Evolutionary conservation across 2,888 invertebrate genomes (phyloP), one percentile per base, ranked within the genome.

Genomic region (Cordilura impudica): DNA sequence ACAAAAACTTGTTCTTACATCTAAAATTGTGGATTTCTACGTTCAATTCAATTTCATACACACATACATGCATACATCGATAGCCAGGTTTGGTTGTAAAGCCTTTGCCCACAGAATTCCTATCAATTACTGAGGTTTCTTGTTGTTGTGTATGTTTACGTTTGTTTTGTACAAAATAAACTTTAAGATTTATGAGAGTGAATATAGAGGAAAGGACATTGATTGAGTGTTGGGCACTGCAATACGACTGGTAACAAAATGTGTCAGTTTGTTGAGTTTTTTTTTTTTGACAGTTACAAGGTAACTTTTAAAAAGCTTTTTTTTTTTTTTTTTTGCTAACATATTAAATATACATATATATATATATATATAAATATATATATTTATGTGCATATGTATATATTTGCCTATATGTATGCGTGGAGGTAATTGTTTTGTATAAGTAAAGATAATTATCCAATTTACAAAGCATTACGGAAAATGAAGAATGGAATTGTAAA

Each of bases 221-320:
- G 78, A 79, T 79, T 71, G 79, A 71, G 54, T 71, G 54, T 63
- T 65, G 69, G 61, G 71, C 19, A 56, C 61, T 74, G 65, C 35
- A 43, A 35, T 47, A 39, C 23, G 10, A 53, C 2, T n/a, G 4
- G 21, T 18, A 56, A 51, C 63, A 14, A 58, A 58, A 49, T 35
- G 43, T 73, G 72, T 65, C 65, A 58, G 65, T 23, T 75, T 63
- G 47, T 66, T 69, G 49, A 45, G 35, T 43, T 19, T 43, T 71
- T 49, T 67, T 43, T 19, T 43, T 71, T 49, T 67, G 79, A 79
- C 79, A 79, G 66, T 29, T 75, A 79, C 75, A 79, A 61, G 54
- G 29, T 12, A 56, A 61, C 54, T 35, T 70, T 74, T 43, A 66
- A 66, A 66, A 73, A 72, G 35, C 49, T 51, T 66, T 65, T 47